A percentile compares a stretch with the other conserved stretches of the same genome.
phyloP scores from a whole-genome alignment of 2,888 invertebrate species.

The Xylophagus ater region DNA sequence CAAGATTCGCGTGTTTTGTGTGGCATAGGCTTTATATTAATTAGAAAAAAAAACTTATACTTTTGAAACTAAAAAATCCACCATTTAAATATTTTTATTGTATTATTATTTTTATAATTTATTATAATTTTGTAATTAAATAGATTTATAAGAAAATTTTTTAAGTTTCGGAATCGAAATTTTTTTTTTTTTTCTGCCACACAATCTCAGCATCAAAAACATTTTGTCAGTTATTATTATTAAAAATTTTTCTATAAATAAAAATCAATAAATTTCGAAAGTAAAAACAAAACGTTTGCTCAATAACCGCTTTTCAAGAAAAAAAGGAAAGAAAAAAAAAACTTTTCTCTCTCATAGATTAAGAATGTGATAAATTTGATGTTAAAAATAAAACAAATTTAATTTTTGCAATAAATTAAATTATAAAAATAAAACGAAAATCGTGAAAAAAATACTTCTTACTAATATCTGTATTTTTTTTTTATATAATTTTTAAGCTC shows the following conservation, averaged over 20 bases:
- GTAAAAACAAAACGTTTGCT: conserved; percentile 3
- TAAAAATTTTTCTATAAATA: not conserved
- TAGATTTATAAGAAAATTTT: no score
- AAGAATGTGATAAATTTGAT: no score
- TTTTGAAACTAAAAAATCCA: conserved; percentile 10
- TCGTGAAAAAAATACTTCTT: not conserved
- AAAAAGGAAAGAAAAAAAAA: no score
- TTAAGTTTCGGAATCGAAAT: no score
- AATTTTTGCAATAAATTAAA: conserved; percentile 2
- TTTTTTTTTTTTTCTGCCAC: no score
- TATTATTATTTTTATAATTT: no score
- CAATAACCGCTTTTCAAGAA: no score
- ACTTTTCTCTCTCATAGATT: no score
- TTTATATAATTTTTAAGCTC: not conserved
- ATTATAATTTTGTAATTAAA: no score
- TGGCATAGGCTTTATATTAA: no score
- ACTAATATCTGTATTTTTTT: not conserved
- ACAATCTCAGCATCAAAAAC: conserved; percentile 38
- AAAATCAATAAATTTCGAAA: not conserved
- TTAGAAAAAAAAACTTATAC: conserved; percentile 11
- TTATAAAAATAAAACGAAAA: conserved; percentile 14
- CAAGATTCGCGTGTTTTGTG: no score
- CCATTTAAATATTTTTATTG: conserved; percentile 3
- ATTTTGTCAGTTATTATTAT: conserved; percentile 40
- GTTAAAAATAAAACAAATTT: conserved; percentile 8